Percentiles rank a stretch among this genome's conserved stretches.
Conservation (phyloP, 2,113 vertebrate species). For the Enhydra lutris region DNA sequence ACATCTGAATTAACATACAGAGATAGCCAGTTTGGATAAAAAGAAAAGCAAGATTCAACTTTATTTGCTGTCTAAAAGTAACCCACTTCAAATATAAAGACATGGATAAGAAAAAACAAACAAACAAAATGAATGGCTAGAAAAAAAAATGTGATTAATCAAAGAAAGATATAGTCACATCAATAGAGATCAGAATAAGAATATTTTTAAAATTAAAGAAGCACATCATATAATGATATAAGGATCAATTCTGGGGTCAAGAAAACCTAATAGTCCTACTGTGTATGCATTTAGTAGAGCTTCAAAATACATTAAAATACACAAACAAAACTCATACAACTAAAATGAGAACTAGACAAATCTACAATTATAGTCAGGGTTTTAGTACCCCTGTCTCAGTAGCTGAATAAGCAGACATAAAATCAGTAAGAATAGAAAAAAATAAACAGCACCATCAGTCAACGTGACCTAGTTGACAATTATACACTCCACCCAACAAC, state of each 20-base stretch:
- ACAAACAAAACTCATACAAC: background rate
- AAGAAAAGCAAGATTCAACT: background rate
- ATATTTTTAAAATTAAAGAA: background rate
- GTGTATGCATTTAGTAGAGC: background rate
- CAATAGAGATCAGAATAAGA: background rate
- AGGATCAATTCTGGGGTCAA: background rate
- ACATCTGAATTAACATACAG: background rate
- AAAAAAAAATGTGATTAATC: background rate
- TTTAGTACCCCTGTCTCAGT: background rate
- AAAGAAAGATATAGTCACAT: background rate
- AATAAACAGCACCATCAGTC: background rate
- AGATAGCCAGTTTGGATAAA: background rate
- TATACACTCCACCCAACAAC: background rate
- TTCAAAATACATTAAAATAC: background rate
- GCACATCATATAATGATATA: background rate
- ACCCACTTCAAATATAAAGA: background rate
- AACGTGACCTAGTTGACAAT: background rate
- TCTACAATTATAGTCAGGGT: background rate
- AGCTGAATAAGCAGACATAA: background rate
- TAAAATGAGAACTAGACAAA: background rate
- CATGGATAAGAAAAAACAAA: background rate
- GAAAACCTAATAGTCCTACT: background rate
- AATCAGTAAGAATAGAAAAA: background rate
- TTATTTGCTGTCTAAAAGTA: background rate
- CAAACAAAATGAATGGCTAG: background rate